These are phyloP conservation scores for Ploceus nigricollis DNA, from an alignment of 2,113 vertebrate genomes.

Conservation along the genomic window DNA sequence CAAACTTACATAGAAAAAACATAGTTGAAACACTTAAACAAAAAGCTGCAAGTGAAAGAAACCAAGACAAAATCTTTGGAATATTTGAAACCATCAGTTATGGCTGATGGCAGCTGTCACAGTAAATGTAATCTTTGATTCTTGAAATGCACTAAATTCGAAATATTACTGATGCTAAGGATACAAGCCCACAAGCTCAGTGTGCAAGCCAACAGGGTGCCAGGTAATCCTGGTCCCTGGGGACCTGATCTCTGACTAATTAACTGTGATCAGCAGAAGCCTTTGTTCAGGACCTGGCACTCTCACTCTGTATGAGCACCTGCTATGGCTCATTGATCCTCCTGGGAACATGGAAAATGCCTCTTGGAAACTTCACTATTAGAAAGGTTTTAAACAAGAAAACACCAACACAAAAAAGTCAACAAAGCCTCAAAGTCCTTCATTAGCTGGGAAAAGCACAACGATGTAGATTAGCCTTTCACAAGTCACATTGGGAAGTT, in stretches of 20 bases:
- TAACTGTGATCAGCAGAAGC: not conserved
- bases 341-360: not conserved
- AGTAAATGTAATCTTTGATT: not conserved
- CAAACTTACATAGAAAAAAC: not conserved
- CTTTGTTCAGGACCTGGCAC: not conserved
- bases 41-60: not conserved
- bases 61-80: not conserved
- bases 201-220: not conserved
- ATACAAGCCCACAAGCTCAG: not conserved
- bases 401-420: not conserved
- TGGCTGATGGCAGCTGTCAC: not conserved
- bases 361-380: not conserved
- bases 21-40: not conserved
- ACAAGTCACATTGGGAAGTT: not conserved
- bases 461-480: accelerated
- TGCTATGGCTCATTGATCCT: not conserved
- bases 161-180: not conserved
- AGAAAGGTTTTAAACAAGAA: not conserved
- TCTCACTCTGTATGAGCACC: accelerated
- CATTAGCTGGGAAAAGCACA: not conserved
- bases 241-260: not conserved
- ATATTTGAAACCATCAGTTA: not conserved
- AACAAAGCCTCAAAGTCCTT: not conserved
- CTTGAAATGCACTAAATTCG: not conserved
- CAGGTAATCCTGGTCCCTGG: not conserved